Evolutionary conservation across 2,797 vertebrate genomes (phyloP).

Genomic region (Leptatherina wallacei): DNA sequence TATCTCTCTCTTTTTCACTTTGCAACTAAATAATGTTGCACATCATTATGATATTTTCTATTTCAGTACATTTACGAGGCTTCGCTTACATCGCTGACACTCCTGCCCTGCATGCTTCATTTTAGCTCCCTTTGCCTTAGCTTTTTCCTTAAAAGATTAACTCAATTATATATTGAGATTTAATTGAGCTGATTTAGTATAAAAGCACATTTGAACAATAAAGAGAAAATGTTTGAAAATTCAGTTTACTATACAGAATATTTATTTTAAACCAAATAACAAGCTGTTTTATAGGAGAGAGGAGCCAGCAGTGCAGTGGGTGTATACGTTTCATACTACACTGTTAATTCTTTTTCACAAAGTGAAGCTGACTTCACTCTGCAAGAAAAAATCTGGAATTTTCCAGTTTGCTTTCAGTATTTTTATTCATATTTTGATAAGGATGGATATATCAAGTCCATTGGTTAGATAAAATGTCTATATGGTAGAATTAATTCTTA

Average conservation of each 20-base stretch:
- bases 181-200: not conserved
- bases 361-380: too few relatives aligned
- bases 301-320: too few relatives aligned
- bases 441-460: not conserved
- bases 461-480: not conserved
- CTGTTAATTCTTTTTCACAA: too few relatives aligned
- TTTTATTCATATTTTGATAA: not conserved
- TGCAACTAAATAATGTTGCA: constrained; percentile 31
- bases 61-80: constrained; percentile 20
- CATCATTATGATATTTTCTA: constrained; percentile 41
- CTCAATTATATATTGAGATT: not conserved
- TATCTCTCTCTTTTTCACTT: constrained; percentile 28
- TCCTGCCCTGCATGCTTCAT: not conserved
- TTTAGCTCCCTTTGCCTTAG: not conserved
- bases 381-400: too few relatives aligned
- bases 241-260: too few relatives aligned
- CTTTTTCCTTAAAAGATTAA: not conserved
- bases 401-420: not conserved
- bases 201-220: not conserved
- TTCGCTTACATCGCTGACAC: constrained; percentile 14
- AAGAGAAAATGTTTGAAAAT: not conserved
- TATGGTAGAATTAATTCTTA: not conserved
- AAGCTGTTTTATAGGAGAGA: not conserved
- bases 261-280: too few relatives aligned
- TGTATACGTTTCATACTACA: too few relatives aligned